These are phyloP conservation scores for Ganaspis brasiliensis DNA, from an alignment of 2,888 invertebrate species.

Conservation along the genomic window DNA sequence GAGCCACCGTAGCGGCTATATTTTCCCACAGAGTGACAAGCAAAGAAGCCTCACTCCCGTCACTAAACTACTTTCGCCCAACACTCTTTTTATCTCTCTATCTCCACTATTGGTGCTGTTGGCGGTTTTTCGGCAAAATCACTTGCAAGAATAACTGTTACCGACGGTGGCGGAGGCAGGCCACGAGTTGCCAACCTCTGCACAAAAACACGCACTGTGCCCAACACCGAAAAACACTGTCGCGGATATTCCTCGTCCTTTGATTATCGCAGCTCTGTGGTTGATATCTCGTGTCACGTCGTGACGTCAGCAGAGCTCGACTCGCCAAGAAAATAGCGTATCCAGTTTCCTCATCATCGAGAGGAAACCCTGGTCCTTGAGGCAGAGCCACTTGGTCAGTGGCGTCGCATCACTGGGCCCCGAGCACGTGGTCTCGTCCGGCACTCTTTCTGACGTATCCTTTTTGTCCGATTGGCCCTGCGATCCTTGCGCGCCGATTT, in stretches of 20 bases:
- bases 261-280: conserved; percentile 36
- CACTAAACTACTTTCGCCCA: conserved; percentile 13
- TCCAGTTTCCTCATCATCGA: conserved; percentile 75
- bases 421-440: conserved; percentile 62
- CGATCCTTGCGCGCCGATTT: not conserved
- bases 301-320: conserved; percentile 75
- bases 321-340: conserved; percentile 61
- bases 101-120: conserved; percentile 33
- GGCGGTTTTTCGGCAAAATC: conserved; percentile 7
- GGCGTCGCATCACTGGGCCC: conserved; percentile 61
- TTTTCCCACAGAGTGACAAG: conserved; percentile 78
- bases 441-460: conserved; percentile 8
- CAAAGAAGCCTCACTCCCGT: conserved; percentile 46
- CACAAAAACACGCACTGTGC: conserved; percentile 28
- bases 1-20: conserved; percentile 82
- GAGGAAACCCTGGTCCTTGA: conserved; percentile 43
- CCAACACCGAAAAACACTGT: conserved; percentile 48
- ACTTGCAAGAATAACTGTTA: conserved; percentile 16
- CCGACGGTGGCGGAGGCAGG: conserved; percentile 14
- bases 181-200: conserved; percentile 22
- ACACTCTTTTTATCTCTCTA: conserved; percentile 30
- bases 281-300: conserved; percentile 46
- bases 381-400: conserved; percentile 58
- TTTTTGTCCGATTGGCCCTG: not conserved
- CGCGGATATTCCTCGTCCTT: conserved; percentile 52